Base-by-base conservation (phyloP, 2,113 vertebrate genomes). In the Progne subis region DNA sequence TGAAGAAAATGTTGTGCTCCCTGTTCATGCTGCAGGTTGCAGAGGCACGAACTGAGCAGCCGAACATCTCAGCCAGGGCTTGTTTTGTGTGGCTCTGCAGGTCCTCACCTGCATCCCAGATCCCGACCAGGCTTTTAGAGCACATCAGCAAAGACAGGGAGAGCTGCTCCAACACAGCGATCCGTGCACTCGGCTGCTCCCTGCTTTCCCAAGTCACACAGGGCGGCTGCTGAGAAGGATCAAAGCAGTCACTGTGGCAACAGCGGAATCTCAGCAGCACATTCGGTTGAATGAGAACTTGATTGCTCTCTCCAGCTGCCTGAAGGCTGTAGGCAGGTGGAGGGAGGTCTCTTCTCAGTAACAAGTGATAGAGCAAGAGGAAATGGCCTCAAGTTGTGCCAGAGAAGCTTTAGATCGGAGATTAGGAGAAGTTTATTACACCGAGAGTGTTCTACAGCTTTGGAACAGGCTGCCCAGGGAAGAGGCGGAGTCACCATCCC, bases 211-310 rank as follows among this genome's bases (percentile, higher is more conserved):
- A n/a, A 77, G 64, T 59, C 68, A 53, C 86, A 83, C 34, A 31
- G 68, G 31, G 56, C 2, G 20, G 64, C 80, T 88, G 55, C 82
- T 28, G 79, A 83, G 88, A 86, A 55, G 60, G 82, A 97, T 94
- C 95, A 95, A 92, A 95, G 94, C 90, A 86, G 94, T 88, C 92
- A 65, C 95, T 93, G 88, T 90, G 92, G 95, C 92, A 96, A 94
- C 94, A 85, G 50, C 7, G 3, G 49, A 88, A 80, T 74, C 78
- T 65, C 88, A 93, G 79, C 78, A 95, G 93, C 82, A 86, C 82
- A 92, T 70, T 67, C 56, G 57, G 47, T 39, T 63, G 72, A 70
- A 88, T 31, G 39, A 67, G 68, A 90, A 68, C 68, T 81, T 75
- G 46, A 55, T 18, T 28, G 34, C 34, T 80, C 34, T 56, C 34